Evolutionary conservation across 2,113 vertebrate species (phyloP), one percentile per base, ranked within the genome.

Genomic region (Myotis davidii): DNA sequence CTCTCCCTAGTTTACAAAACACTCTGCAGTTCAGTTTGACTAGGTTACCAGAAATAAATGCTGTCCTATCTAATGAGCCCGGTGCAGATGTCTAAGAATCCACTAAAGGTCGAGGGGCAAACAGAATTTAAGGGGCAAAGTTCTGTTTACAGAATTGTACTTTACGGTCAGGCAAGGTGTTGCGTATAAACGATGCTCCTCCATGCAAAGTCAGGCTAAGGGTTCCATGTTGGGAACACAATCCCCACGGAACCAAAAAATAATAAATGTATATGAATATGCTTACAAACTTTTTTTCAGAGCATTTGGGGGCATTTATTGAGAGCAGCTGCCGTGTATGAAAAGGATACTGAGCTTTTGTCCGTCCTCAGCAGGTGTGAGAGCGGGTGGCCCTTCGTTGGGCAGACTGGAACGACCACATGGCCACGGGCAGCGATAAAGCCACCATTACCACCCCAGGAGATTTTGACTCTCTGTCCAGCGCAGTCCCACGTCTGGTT

Each of bases 371-470:
- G 88, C 29, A n/a, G 87, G 73, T 34, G 56, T 91, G 90, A 56
- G 25, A 0, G 94, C 21, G 18, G 72, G 48, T 14, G 69, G 42
- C 65, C 52, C 59, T 45, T 32, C 45, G 29, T 9, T 14, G 85
- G 97, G 95, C 94, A 95, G 72, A 95, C 92, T 3, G 96, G 97
- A n/a, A 97, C 59, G 0, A 95, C 96, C 95, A 95, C 3, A 94
- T 94, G n/a, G 97, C 97, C 95, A 97, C 78, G 0, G 95, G 95
- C 90, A 97, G 82, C 64, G 94, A 27, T 42, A 94, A 76, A 70
- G 95, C 94, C 94, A 96, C 97, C 95, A 96, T 59, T 2, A 95
- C 92, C 96, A 97, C 94, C 83, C 97, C 97, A 64, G 17, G 17
- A 20, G 25, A 8, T 21, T 56, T 2, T 64, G 79, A 42, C 56